These are phyloP conservation scores for Acanthis flammea DNA, from an alignment of 2,797 vertebrate species.

Conservation along the genomic window DNA sequence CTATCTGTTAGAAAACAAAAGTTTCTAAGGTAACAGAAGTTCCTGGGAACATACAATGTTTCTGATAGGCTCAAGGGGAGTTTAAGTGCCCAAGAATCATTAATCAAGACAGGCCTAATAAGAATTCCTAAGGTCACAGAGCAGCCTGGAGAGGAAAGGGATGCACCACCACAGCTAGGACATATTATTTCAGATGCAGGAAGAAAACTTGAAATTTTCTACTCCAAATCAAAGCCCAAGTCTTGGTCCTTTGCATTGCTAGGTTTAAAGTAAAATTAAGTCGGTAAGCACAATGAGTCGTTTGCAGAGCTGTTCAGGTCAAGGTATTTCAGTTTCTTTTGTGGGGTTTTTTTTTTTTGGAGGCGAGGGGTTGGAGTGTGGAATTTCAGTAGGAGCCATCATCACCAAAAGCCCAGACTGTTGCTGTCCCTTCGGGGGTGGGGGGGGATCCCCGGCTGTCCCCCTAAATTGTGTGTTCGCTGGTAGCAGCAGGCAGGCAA, in stretches of 20 bases:
- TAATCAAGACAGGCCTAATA: accelerated
- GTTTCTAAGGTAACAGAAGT: not conserved
- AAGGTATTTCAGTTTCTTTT: not conserved
- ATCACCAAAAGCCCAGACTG: not conserved
- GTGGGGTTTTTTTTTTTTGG: accelerated
- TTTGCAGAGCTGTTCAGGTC: not conserved
- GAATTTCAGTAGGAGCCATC: not conserved
- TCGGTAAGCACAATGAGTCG: not conserved
- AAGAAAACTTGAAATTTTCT: not conserved
- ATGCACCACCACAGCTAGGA: not conserved
- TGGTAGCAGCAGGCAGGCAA: too few species aligned
- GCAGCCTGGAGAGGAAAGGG: not conserved
- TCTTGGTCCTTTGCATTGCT: not conserved
- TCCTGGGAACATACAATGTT: not conserved
- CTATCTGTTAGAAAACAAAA: not conserved
- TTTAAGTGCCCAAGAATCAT: not conserved
- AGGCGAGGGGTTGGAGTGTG: not conserved
- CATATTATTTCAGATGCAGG: not conserved
- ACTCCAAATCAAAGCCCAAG: not conserved
- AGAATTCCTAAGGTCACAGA: not conserved
- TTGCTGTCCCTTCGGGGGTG: too few species aligned
- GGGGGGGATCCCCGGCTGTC: too few species aligned
- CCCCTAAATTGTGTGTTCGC: too few species aligned
- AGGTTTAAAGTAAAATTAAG: not conserved
- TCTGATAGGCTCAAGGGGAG: not conserved